Evolutionary conservation across 2,797 vertebrate genomes (phyloP).

Genomic region (Lagothrix lagotricha): DNA sequence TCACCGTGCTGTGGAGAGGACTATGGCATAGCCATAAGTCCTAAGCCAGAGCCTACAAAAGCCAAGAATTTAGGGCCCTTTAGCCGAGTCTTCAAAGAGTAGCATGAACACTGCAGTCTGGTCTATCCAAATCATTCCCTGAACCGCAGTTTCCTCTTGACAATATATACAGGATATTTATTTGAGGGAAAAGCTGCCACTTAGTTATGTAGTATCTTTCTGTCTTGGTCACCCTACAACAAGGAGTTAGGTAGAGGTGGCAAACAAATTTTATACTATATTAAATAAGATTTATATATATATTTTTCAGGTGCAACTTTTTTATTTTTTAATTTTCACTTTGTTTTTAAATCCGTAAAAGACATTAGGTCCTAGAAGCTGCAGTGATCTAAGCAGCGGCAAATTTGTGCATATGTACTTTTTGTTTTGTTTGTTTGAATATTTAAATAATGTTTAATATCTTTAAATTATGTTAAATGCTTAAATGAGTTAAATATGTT

Average conservation of each 20-base stretch:
- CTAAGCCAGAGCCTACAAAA: neutral
- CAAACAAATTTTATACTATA: neutral
- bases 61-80: neutral
- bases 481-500: neutral
- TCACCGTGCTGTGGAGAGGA: neutral
- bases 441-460: neutral
- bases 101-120: neutral
- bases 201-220: neutral
- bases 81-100: neutral
- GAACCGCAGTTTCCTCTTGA: neutral
- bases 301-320: neutral
- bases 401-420: neutral
- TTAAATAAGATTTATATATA: neutral
- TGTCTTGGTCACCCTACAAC: neutral
- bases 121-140: neutral
- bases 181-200: neutral
- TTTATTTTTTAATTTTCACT: neutral
- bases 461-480: neutral
- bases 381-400: neutral
- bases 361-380: neutral
- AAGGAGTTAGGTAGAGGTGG: neutral
- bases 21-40: fast-evolving
- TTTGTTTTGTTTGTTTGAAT: neutral
- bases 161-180: neutral
- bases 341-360: neutral